Evolutionary conservation across 2,888 invertebrate species (phyloP).

Genomic region (Rugalucina vietnamica): DNA sequence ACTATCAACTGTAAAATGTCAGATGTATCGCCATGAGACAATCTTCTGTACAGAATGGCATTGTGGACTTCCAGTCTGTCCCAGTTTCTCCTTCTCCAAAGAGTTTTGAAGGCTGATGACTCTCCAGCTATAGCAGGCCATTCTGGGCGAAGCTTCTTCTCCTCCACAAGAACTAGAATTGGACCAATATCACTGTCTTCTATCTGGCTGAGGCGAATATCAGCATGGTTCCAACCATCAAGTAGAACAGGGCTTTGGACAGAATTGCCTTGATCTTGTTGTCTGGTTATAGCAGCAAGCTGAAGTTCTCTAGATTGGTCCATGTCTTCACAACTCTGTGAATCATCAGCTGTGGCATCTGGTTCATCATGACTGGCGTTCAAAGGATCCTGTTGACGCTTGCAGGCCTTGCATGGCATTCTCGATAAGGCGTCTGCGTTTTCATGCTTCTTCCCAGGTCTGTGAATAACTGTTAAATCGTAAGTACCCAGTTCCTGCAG

Average conservation of each 20-base stretch:
- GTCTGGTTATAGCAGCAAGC: background rate
- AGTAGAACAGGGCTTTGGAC: background rate
- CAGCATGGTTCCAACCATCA: background rate
- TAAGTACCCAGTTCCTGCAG: conserved; percentile 35
- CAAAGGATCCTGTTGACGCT: background rate
- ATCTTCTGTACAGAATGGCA: background rate
- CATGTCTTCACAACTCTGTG: background rate
- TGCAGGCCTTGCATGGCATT: background rate
- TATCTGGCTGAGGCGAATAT: background rate
- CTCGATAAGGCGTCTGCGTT: conserved; percentile 44
- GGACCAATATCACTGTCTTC: background rate
- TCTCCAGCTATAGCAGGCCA: background rate
- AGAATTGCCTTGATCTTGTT: background rate
- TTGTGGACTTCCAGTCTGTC: background rate
- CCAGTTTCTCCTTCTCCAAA: background rate
- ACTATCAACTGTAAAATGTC: conserved; percentile 14
- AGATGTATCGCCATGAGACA: background rate
- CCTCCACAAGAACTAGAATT: background rate
- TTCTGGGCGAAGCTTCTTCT: background rate
- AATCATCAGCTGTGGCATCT: background rate
- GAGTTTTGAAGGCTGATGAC: background rate
- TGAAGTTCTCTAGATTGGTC: background rate
- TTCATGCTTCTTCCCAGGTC: conserved; percentile 32
- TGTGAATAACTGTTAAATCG: conserved; percentile 31
- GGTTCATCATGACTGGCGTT: background rate